A percentile compares a stretch with the other conserved stretches of the same genome.
phyloP scores from a whole-genome alignment of 2,797 vertebrate species.

The Epinephelus malabaricus region DNA sequence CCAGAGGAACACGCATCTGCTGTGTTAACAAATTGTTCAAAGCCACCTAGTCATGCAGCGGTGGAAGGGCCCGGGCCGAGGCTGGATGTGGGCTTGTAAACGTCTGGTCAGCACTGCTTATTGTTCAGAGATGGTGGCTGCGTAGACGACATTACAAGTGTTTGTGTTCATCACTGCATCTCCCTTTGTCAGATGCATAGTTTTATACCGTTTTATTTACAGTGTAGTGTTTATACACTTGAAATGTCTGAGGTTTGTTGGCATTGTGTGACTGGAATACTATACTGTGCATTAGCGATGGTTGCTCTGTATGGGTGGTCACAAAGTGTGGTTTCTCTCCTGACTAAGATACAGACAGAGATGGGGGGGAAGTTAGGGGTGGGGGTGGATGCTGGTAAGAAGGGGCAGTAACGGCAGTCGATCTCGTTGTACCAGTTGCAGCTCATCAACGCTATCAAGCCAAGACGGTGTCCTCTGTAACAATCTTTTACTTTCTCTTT shows the following conservation, averaged over 20 bases:
- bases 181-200: slow-evolving; percentile 18
- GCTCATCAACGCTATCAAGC: slow-evolving; percentile 42
- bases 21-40: slow-evolving; percentile 62
- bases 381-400: not conserved
- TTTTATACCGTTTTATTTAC: slow-evolving; percentile 15
- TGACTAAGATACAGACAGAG: not conserved
- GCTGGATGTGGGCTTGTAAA: slow-evolving; percentile 57
- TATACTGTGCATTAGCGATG: slow-evolving; percentile 19
- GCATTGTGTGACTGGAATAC: slow-evolving; percentile 40
- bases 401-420: slow-evolving; percentile 10
- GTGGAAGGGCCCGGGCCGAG: slow-evolving; percentile 20
- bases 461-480: slow-evolving; percentile 42
- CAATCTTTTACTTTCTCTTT: slow-evolving; percentile 38
- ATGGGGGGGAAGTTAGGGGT: not conserved
- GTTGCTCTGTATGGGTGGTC: slow-evolving; percentile 43
- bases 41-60: slow-evolving; percentile 45
- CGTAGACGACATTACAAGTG: not conserved
- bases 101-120: slow-evolving; percentile 38
- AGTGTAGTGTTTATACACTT: slow-evolving; percentile 25
- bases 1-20: slow-evolving; percentile 44
- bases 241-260: slow-evolving; percentile 15
- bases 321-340: slow-evolving; percentile 27
- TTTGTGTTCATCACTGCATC: not conserved
- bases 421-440: slow-evolving; percentile 44
- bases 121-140: slow-evolving; percentile 38